Percentiles rank a stretch among this genome's conserved stretches.
Conservation (phyloP, 2,888 invertebrate species). For the Campoplex capitator region DNA sequence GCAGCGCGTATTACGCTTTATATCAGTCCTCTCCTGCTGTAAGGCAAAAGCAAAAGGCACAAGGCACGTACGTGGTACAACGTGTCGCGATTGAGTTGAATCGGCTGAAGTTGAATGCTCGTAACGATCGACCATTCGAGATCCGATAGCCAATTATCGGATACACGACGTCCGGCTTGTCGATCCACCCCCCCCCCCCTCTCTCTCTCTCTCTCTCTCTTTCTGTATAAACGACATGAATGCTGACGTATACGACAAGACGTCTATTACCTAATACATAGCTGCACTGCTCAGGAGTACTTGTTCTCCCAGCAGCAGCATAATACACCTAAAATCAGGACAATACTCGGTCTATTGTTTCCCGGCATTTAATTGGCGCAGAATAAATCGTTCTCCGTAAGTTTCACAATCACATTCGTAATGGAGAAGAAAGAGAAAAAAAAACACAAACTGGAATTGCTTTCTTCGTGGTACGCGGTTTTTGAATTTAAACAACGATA, state of each 20-base stretch:
- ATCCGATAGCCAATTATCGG: constrained; percentile 81
- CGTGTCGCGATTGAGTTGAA: constrained; percentile 80
- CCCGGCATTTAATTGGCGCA: neutral
- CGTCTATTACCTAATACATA: constrained; percentile 38
- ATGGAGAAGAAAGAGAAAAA: neutral
- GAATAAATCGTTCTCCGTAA: neutral
- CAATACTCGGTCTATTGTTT: neutral
- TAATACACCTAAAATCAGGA: neutral
- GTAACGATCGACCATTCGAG: constrained; percentile 74
- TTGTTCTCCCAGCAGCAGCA: neutral
- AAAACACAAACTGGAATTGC: neutral
- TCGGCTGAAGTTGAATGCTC: constrained; percentile 69
- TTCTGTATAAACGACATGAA: constrained; percentile 1
- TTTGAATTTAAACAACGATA: neutral
- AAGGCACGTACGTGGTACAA: constrained; percentile 72
- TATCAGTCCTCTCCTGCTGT: constrained; percentile 2
- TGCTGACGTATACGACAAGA: constrained; percentile 55
- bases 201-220: neutral
- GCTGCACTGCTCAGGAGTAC: neutral
- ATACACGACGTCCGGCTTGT: constrained; percentile 78
- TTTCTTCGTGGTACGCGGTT: neutral
- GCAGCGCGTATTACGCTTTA: constrained; percentile 70
- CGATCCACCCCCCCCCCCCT: constrained; percentile 33
- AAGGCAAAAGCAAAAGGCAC: constrained; percentile 26
- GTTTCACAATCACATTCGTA: neutral